Evolutionary conservation across 1,140 invertebrate species (phyloP).

Genomic region (Nephila pilipes): DNA sequence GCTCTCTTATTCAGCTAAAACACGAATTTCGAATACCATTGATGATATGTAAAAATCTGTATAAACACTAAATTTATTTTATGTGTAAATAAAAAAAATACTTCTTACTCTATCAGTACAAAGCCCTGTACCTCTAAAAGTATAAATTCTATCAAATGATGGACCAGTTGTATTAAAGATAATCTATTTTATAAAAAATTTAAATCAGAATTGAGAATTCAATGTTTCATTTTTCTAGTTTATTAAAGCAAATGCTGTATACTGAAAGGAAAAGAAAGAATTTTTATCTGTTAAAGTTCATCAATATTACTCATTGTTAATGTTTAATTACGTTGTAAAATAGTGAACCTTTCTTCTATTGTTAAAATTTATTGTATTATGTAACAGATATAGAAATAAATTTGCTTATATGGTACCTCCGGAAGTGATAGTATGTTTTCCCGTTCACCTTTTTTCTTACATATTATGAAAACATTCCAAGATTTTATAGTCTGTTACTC

Average conservation of each 20-base stretch:
- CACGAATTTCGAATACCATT: too few species aligned
- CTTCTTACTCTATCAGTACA: not conserved
- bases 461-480: too few species aligned
- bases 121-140: not conserved
- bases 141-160: not conserved
- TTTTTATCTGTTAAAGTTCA: not conserved
- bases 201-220: not conserved
- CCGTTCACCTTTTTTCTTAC: too few species aligned
- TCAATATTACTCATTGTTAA: conserved; percentile 7
- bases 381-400: conserved; percentile 36
- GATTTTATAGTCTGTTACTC: too few species aligned
- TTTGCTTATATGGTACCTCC: conserved; percentile 32
- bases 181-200: not conserved
- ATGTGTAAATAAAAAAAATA: not conserved
- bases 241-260: not conserved
- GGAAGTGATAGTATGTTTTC: not conserved
- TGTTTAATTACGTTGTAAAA: not conserved
- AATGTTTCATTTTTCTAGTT: not conserved
- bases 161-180: conserved; percentile 10
- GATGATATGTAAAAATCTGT: not conserved
- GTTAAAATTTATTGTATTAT: conserved; percentile 40
- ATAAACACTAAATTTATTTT: not conserved
- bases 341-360: conserved; percentile 26
- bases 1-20: too few species aligned
- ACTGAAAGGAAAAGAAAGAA: not conserved